These are phyloP conservation scores for Andricus grossulariae DNA, from an alignment of 1,140 invertebrate genomes.

Conservation along the genomic window DNA sequence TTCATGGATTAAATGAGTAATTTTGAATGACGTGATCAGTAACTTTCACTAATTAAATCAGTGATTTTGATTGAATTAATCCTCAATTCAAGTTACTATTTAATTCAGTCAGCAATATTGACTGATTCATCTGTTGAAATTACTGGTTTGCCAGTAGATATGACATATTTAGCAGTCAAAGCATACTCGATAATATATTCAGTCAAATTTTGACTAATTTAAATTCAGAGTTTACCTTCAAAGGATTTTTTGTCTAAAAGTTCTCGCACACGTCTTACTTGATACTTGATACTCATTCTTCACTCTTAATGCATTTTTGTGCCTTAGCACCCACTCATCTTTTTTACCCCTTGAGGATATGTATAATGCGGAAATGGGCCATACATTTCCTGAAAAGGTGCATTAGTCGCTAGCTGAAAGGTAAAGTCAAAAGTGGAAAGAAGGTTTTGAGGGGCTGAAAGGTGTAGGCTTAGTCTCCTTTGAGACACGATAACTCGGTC, in stretches of 20 bases:
- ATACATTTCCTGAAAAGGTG: constrained; percentile 44
- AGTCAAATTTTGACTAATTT: too few species aligned
- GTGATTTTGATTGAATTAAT: too few species aligned
- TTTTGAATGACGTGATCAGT: too few species aligned
- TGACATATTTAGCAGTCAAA: too few species aligned
- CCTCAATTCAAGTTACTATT: too few species aligned
- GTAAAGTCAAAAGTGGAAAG: constrained; percentile 15
- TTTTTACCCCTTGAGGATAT: constrained; percentile 9
- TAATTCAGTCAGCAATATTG: too few species aligned
- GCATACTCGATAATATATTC: too few species aligned
- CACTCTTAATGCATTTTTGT: not conserved
- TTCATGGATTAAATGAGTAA: too few species aligned
- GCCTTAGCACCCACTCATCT: constrained; percentile 17
- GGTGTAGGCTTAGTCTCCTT: not conserved
- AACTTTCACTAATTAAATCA: too few species aligned
- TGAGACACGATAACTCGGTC: too few species aligned
- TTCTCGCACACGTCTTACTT: not conserved
- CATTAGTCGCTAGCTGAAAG: constrained; percentile 19
- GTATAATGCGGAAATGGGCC: constrained; percentile 41
- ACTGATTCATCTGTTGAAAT: too few species aligned
- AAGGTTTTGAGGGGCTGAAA: not conserved
- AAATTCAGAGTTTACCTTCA: not conserved
- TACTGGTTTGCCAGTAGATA: too few species aligned
- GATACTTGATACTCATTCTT: not conserved
- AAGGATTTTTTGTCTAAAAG: not conserved